Percentiles rank a stretch among this genome's conserved stretches.
These are phyloP conservation scores for Tenualosa thibaudeaui DNA, from an alignment of 2,797 vertebrate species.

Conservation along the genomic window DNA sequence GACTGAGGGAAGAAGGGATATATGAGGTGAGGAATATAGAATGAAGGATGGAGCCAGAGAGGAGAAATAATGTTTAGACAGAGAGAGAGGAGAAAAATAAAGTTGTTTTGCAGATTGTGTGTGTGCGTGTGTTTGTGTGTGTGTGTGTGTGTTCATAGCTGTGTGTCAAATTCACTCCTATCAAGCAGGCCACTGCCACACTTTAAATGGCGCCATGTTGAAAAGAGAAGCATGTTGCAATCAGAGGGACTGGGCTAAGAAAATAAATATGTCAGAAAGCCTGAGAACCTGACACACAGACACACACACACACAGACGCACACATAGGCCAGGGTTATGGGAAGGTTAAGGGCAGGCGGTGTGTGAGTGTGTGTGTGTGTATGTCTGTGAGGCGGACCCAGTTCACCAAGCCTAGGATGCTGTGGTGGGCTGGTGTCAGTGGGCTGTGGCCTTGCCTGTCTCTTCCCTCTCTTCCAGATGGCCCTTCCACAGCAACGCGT, in stretches of 20 bases:
- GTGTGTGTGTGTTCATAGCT: background rate
- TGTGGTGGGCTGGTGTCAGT: slow-evolving; percentile 26
- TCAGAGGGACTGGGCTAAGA: slow-evolving; percentile 19
- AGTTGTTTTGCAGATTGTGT: background rate
- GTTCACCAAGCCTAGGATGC: slow-evolving; percentile 3
- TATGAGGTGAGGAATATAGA: background rate
- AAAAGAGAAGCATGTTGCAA: background rate
- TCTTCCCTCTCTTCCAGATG: slow-evolving; percentile 47
- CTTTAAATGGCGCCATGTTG: background rate
- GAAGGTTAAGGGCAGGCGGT: background rate
- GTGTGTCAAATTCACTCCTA: background rate
- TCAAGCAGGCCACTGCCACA: background rate
- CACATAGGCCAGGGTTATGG: background rate
- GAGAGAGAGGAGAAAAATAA: background rate
- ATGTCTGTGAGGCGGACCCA: background rate
- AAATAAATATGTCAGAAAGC: slow-evolving; percentile 13
- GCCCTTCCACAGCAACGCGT: slow-evolving; percentile 28
- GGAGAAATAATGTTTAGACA: background rate
- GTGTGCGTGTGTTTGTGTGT: slow-evolving; percentile 2
- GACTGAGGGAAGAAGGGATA: background rate
- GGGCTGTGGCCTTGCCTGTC: slow-evolving; percentile 45
- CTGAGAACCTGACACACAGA: slow-evolving; percentile 5
- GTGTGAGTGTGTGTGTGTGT: background rate
- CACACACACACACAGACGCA: background rate
- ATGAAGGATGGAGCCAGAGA: background rate